Evolutionary conservation across 2,888 invertebrate species (phyloP), one percentile per base, ranked within the genome.

Genomic region (Saturnia japonica): DNA sequence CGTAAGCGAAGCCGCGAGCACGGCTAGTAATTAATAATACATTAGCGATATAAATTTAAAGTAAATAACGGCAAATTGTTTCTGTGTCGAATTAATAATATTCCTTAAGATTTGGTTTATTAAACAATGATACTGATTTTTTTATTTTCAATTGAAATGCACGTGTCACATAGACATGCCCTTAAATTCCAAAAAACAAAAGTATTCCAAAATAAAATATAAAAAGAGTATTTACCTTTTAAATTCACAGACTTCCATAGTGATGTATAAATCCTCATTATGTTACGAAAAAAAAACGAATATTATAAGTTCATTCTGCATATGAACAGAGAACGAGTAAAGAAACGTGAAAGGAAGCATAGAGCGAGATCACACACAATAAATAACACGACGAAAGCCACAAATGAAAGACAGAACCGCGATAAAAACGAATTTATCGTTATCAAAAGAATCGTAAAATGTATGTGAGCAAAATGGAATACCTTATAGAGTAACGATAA

Each of bases 371-470:
- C n/a, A 51, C 16, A 22, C 11, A 64, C 40, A 51, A 22, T 25
- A 66, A 51, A 22, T 25, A 66, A 34, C 47, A 64, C 51, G 19
- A 11, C 70, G 60, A 45, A 28, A 19, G 66, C n/a, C 47, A 66
- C 6, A 47, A 64, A 69, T 54, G 54, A 68, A 42, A 45, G 60
- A 54, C 70, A 34, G 28, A 60, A 60, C 8, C 70, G 72, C 73
- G 72, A 73, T 72, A 71, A 72, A 68, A 14, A 3, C 25, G 14
- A 71, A 69, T 72, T 76, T 78, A 82, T 77, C 77, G 74, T 74
- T 78, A 79, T 79, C 79, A 70, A 72, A 74, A 69, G 68, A 69
- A 75, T 74, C 76, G 71, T 82, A 78, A 82, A 68, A 73, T 74
- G 74, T 76, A 77, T 77, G 75, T 70, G 54, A 70, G 67, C 60